These are phyloP conservation scores for Apis mellifera DNA, from an alignment of 1,140 invertebrate genomes.

Conservation along the genomic window DNA sequence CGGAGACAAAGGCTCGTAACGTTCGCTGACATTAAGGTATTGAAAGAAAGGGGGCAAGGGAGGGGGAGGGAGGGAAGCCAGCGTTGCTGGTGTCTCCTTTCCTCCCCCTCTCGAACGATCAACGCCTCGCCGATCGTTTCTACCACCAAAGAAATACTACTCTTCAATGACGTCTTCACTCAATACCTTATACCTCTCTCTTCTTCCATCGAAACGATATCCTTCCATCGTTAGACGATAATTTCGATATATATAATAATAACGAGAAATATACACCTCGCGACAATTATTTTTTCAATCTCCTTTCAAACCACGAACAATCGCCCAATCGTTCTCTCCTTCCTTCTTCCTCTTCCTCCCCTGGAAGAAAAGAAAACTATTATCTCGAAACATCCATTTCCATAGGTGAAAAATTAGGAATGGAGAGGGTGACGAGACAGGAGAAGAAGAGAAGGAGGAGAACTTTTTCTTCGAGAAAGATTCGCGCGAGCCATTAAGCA, in stretches of 20 bases:
- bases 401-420: not conserved
- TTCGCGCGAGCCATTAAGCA: constrained; percentile 78
- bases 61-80: constrained; percentile 37
- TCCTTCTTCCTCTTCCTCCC: no score
- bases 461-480: constrained; percentile 61
- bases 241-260: not conserved
- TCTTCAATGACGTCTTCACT: constrained; percentile 20
- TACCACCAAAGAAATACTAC: no score
- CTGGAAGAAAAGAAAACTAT: no score
- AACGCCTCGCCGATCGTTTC: constrained; percentile 14
- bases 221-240: no score
- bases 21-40: constrained; percentile 75
- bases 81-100: constrained; percentile 19
- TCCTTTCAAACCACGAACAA: no score
- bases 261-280: no score
- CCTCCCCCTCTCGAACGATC: constrained; percentile 15
- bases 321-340: no score
- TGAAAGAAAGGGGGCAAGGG: constrained; percentile 59
- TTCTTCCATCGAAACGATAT: not conserved
- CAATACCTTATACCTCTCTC: not conserved
- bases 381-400: no score
- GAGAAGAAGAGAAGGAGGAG: not conserved
- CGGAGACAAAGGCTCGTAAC: constrained; percentile 75
- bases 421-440: not conserved
- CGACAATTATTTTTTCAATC: no score